phyloP scores from a whole-genome alignment of 37 sponge, comb jelly and placozoan genomes.

The Oscarella lobularis region DNA sequence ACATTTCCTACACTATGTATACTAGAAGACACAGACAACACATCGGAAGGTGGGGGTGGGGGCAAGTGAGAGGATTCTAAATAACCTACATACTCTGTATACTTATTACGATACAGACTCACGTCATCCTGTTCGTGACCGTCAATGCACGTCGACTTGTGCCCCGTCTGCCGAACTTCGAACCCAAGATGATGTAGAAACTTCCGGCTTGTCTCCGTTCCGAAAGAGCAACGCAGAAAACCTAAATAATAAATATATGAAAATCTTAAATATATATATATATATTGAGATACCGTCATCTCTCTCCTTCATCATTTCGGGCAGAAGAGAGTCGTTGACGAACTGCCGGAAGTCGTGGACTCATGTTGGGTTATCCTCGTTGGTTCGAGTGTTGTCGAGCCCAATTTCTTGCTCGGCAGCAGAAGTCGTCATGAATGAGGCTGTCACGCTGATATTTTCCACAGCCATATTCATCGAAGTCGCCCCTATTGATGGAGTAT shows the following conservation, averaged over 20 bases:
- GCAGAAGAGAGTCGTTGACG: too few relatives aligned
- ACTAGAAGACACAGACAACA: not conserved
- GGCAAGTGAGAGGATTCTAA: not conserved
- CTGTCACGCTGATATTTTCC: not conserved
- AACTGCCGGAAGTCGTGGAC: too few relatives aligned
- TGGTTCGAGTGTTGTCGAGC: conserved; percentile 9
- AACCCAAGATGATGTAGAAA: conserved; percentile 11
- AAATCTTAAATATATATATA: too few relatives aligned
- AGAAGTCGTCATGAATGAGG: conserved; percentile 17
- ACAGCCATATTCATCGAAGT: not conserved
- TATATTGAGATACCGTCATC: too few relatives aligned
- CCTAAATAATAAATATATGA: too few relatives aligned
- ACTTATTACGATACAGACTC: conserved; percentile 10
- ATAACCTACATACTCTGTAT: not conserved
- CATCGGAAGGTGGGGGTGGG: not conserved
- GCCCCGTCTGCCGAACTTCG: too few relatives aligned
- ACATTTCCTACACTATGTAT: not conserved
- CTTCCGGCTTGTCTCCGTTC: too few relatives aligned
- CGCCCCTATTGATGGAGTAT: not conserved
- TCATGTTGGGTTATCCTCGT: conserved; percentile 31
- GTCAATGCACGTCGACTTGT: conserved; percentile 35
- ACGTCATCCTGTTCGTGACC: conserved; percentile 45
- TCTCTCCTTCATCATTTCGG: too few relatives aligned
- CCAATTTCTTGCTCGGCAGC: conserved; percentile 6
- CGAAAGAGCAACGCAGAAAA: too few relatives aligned